Evolutionary conservation across 35 echinoderm and acorn worm species (phyloP).

Genomic region (Diadema setosum): DNA sequence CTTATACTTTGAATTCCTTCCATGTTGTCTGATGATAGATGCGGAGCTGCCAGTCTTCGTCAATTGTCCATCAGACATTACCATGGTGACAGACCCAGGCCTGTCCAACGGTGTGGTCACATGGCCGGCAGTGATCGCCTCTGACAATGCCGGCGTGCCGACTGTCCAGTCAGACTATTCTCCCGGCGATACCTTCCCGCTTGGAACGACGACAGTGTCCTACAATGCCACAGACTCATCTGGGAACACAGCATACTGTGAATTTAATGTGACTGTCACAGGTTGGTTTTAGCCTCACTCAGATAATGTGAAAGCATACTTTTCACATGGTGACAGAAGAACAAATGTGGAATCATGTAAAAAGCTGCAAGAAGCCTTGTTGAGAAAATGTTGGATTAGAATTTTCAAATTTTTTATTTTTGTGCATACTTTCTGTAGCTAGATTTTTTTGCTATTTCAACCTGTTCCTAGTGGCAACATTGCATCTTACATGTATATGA

Average conservation of each 20-base stretch:
- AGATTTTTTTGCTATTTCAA: too few species aligned
- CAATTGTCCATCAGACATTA: slow-evolving; percentile 4
- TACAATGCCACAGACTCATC: slow-evolving; percentile 16
- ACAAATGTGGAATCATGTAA: too few species aligned
- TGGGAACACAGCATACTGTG: neutral
- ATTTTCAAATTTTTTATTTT: too few species aligned
- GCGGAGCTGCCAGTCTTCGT: neutral
- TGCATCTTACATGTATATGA: too few species aligned
- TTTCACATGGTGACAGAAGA: too few species aligned
- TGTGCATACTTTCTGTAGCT: too few species aligned
- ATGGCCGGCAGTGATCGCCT: neutral
- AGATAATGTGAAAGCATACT: neutral
- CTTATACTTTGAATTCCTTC: too few species aligned
- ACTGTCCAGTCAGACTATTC: neutral
- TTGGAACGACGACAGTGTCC: neutral
- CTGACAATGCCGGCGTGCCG: neutral
- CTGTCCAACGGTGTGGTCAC: neutral
- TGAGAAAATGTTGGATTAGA: too few species aligned
- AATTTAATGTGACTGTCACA: slow-evolving; percentile 14
- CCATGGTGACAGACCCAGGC: neutral
- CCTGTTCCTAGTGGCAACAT: too few species aligned
- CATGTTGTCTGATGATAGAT: too few species aligned
- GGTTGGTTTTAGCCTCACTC: slow-evolving; percentile 18
- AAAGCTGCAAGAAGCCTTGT: too few species aligned
- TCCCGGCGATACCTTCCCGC: neutral